Conservation (phyloP, 1,140 invertebrate species). For the Hylaeus volcanicus region DNA sequence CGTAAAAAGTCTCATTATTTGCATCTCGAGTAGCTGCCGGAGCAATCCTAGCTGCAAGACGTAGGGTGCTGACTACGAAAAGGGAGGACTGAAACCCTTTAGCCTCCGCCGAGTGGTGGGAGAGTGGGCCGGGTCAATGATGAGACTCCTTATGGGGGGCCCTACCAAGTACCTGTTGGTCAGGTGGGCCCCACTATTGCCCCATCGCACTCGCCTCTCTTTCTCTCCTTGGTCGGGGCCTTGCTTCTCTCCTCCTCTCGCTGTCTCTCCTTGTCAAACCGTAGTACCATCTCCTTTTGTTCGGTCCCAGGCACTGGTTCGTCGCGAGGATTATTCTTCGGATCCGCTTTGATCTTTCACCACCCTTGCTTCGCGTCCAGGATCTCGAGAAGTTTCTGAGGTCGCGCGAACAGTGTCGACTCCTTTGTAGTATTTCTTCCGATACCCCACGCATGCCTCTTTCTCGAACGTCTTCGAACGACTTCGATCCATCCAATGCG, state of each 20-base stretch:
- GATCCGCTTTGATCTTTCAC: conserved; percentile 69
- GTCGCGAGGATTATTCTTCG: conserved; percentile 61
- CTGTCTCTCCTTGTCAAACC: conserved; percentile 35
- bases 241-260: conserved; percentile 31
- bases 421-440: too few species aligned
- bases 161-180: conserved; percentile 73
- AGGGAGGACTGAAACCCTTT: conserved; percentile 62
- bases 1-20: conserved; percentile 44
- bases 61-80: conserved; percentile 51
- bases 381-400: conserved; percentile 11
- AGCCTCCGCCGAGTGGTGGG: conserved; percentile 53
- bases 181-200: conserved; percentile 70
- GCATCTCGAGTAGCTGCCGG: conserved; percentile 22
- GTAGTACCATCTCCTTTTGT: conserved; percentile 42
- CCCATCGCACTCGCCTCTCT: conserved; percentile 32
- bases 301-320: conserved; percentile 29
- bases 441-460: too few species aligned
- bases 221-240: not conserved
- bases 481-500: too few species aligned
- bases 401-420: conserved; percentile 18
- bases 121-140: conserved; percentile 73
- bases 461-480: too few species aligned
- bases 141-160: conserved; percentile 69
- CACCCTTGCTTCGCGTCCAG: conserved; percentile 58
- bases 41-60: conserved; percentile 43